Evolutionary conservation across 2,888 invertebrate species (phyloP).

Genomic region (Scrobipalpa atriplicella): DNA sequence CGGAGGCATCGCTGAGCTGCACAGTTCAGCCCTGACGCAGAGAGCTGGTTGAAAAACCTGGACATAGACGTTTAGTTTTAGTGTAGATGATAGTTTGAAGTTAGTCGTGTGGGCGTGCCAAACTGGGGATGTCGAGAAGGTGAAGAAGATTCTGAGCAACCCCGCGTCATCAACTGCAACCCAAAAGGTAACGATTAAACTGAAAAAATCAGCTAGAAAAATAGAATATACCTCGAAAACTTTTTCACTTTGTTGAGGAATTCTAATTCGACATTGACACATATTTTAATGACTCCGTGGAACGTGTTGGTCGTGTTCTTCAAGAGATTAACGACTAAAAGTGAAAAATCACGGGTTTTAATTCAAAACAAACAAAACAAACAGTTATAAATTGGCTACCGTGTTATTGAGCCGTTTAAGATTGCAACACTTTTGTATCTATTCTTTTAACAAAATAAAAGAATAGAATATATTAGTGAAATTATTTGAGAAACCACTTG

Average conservation of each 20-base stretch:
- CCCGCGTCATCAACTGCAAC: no score
- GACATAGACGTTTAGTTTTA: no score
- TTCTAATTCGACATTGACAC: slow-evolving; percentile 58
- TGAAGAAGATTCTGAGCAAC: no score
- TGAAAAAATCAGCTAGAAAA: background rate
- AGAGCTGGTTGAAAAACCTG: no score
- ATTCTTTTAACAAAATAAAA: background rate
- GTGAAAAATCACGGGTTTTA: slow-evolving; percentile 25
- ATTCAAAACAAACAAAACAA: slow-evolving; percentile 26
- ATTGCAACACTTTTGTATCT: slow-evolving; percentile 14
- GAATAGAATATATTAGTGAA: background rate
- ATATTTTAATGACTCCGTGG: slow-evolving; percentile 46
- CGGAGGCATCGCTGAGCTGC: no score
- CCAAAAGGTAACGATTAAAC: no score
- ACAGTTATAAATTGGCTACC: slow-evolving; percentile 21
- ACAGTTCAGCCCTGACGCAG: no score
- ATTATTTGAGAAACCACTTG: background rate
- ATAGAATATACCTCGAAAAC: background rate
- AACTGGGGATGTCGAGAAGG: no score
- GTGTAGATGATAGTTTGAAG: no score
- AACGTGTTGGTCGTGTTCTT: slow-evolving; percentile 31
- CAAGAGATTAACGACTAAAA: slow-evolving; percentile 49
- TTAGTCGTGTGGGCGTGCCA: no score
- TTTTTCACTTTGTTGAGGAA: background rate
- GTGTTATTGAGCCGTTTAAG: slow-evolving; percentile 17